Evolutionary conservation across 2,888 invertebrate genomes (phyloP).

Genomic region (Phaedon cochleariae): DNA sequence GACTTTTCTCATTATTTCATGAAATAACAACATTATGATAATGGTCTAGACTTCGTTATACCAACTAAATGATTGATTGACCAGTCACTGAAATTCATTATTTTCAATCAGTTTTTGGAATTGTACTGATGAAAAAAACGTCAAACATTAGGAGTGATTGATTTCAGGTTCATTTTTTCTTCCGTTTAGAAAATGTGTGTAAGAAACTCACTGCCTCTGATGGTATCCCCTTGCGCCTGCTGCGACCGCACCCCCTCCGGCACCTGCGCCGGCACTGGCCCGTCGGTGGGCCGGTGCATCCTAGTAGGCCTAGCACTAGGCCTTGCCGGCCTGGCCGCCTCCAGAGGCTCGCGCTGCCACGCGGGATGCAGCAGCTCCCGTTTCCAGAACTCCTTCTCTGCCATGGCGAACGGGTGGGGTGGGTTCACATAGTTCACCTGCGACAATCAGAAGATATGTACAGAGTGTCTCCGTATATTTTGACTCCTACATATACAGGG

Average conservation of each 20-base stretch:
- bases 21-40: too few relatives aligned
- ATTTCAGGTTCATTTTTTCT: too few relatives aligned
- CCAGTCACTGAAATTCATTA: too few relatives aligned
- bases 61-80: too few relatives aligned
- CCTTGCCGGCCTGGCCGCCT: neutral
- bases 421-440: conserved; percentile 26
- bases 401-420: neutral
- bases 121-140: too few relatives aligned
- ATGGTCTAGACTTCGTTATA: too few relatives aligned
- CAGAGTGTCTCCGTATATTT: neutral
- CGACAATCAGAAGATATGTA: neutral
- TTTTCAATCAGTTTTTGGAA: too few relatives aligned
- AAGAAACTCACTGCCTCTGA: conserved; percentile 27
- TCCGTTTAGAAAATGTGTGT: too few relatives aligned
- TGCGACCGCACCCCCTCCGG: conserved; percentile 46
- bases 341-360: conserved; percentile 6
- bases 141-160: too few relatives aligned
- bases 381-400: conserved; percentile 32
- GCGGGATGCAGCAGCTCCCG: conserved; percentile 16
- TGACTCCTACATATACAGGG: too few relatives aligned
- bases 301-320: conserved; percentile 1
- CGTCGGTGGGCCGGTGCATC: conserved; percentile 13
- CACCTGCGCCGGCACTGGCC: conserved; percentile 41
- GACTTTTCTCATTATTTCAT: too few relatives aligned
- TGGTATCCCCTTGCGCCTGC: conserved; percentile 35